Base-by-base conservation (phyloP, 2,888 invertebrate genomes). In the Thecocarcelia acutangulata region DNA sequence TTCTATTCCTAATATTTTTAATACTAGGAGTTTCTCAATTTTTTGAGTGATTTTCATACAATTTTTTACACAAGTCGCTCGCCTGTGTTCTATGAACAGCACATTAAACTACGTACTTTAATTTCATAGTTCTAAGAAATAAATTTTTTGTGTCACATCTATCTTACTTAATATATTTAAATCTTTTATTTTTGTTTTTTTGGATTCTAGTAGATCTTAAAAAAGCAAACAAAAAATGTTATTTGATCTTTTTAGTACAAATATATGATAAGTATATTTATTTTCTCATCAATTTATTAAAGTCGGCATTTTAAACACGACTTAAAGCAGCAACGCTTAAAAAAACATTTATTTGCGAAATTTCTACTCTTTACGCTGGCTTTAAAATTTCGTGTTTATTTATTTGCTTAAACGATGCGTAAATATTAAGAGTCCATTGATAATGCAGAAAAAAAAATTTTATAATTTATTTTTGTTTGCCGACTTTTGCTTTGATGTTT, bases 211-310 rank as follows among this genome's bases (percentile, higher is more conserved):
- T n/a, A n/a, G n/a, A n/a, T 4, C 6, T 19, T 4, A 59, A 50
- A 70, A 40, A 11, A 59, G 40, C 48, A 8, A 69, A 21, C 12
- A 50, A 13, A 11, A 48, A 8, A 44, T 17, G 42, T 54, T 44
- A 40, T 17, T 70, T 70, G 3, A 58, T 48, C 21, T 70, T 13
- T 15, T 70, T 58, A 46, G 48, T 13, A 61, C 12, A 61, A 4
- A 19, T 17, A 46, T 13, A 21, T 12, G 0, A n/a, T 13, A n/a
- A n/a, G n/a, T n/a, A n/a, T n/a, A 13, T 8, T 12, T 28, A 28
- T 54, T 63, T 73, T 37, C 54, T 73, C 54, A 54, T 33, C 21
- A 44, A 33, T 63, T 52, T 44, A 42, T 40, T 48, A 50, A 40
- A 19, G 37, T 58, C 1, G n/a, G n/a, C n/a, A n/a, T n/a, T 56